Evolutionary conservation across 2,888 invertebrate genomes (phyloP), one percentile per base, ranked within the genome.

Genomic region (Philereme vetulata): DNA sequence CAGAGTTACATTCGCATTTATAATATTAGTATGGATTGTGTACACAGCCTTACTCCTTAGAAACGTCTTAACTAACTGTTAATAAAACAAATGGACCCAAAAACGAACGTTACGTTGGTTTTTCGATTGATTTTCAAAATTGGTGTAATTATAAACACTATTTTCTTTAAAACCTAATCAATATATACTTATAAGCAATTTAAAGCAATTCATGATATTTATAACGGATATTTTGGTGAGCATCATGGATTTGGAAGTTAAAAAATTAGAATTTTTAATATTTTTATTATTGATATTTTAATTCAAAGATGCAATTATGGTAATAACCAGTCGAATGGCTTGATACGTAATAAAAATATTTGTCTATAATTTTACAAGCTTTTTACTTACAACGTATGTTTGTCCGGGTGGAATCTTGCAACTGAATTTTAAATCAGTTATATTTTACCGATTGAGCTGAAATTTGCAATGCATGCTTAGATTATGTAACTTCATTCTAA

Each of bases 31-130:
- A 21, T 2, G 21, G 2, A 38, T n/a, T 52, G 46, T 56, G 10
- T 7, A 46, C 21, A 33, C 32, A 1, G 38, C 54, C 48, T 34
- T 54, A 61, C 61, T 51, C 55, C 64, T 72, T 71, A 67, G 65
- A 40, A 72, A 76, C 71, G 68, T 66, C 65, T 68, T 63, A 65
- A 65, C 40, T 33, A 51, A 40, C 59, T 10, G 50, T 53, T 52
- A n/a, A 36, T 56, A 51, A 54, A 59, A 51, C 51, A 56, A 59
- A 63, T 61, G 56, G 33, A 2, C 11, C 45, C 55, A 51, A 10
- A 58, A 62, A 61, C 47, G 49, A 66, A 59, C 49, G 49, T 56
- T 48, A 51, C 63, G 56, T 54, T 56, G 38, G 56, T 57, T 51
- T 56, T 61, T 62, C 52, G 58, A 47, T 61, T 53, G 49, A 59